Percentiles rank a stretch among this genome's conserved stretches.
Evolutionary conservation across 2,113 vertebrate species (phyloP).

Genomic region (Capra hircus): DNA sequence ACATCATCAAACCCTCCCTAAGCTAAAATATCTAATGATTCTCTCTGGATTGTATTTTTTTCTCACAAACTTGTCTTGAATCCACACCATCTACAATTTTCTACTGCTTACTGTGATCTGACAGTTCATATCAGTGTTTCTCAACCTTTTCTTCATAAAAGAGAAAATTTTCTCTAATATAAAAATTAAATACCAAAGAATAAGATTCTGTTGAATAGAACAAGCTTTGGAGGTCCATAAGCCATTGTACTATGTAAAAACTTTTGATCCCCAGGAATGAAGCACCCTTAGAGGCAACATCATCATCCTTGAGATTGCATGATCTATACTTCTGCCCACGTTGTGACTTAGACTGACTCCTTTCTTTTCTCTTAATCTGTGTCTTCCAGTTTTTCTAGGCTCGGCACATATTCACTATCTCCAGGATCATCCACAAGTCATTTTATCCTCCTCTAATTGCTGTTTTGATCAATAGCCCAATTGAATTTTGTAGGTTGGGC

Average conservation of each 20-base stretch:
- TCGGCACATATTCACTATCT: background rate
- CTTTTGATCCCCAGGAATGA: background rate
- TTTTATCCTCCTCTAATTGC: background rate
- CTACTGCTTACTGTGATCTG: background rate
- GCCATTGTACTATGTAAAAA: background rate
- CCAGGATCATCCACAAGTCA: background rate
- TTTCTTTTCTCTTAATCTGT: background rate
- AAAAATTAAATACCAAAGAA: background rate
- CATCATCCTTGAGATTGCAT: background rate
- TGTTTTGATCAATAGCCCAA: background rate
- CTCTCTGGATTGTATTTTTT: background rate
- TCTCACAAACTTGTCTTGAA: background rate
- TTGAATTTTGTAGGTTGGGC: background rate
- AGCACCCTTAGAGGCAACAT: background rate
- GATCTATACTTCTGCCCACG: background rate
- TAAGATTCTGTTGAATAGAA: background rate
- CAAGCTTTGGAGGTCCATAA: background rate
- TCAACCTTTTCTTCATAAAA: background rate
- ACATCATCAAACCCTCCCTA: background rate
- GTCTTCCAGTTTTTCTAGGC: background rate
- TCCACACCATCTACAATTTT: background rate
- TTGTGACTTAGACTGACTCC: background rate
- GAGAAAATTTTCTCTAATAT: background rate
- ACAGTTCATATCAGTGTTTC: background rate
- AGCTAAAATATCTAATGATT: background rate